Base-by-base conservation (phyloP, 2,113 vertebrate species). In the Dicerorhinus sumatrensis region DNA sequence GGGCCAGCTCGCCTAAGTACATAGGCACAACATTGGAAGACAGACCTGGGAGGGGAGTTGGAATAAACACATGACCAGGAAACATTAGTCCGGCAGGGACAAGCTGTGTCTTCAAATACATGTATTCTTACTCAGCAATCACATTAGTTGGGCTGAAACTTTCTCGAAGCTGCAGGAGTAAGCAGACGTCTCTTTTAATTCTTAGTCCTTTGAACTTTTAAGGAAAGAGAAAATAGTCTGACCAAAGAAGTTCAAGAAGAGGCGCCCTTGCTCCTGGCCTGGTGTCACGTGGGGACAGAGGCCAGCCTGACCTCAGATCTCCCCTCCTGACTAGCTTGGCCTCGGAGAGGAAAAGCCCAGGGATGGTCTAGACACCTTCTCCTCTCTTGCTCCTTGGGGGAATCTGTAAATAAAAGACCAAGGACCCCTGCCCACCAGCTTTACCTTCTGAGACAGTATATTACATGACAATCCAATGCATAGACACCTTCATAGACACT, bases 21-120 rank as follows among this genome's bases (percentile, higher is more conserved):
- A 99, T 99, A 17, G 99, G 99, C 86, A 99, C 99, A 79, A 99
- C 99, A 0, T 98, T 99, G 98, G 99, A 99, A 7, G 99, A 99
- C 94, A 99, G 98, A 63, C 99, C 99, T 99, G 93, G 76, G 36
- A 0, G 14, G 2, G 69, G 65, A 91, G 83, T 81, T 0, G 42
- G 63, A 39, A 27, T 2, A 16, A 72, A 81, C 36, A 80, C 36
- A 39, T 0, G 1, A 1, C 87, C 46, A 75, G 94, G 27, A 46
- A n/a, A 4, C 0, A 12, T 84, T 0, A 86, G 65, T 33, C 25
- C 0, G 3, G 42, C 10, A 20, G 73, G 39, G 77, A 56, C 0
- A 13, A 56, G 69, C 18, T n/a, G 2, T 27, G 17, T 58, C 69
- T 79, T 29, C 60, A 46, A 31, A 62, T 5, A 23, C 5, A 8